Base-by-base conservation (phyloP, 2,113 vertebrate genomes). In the Anguilla rostrata region DNA sequence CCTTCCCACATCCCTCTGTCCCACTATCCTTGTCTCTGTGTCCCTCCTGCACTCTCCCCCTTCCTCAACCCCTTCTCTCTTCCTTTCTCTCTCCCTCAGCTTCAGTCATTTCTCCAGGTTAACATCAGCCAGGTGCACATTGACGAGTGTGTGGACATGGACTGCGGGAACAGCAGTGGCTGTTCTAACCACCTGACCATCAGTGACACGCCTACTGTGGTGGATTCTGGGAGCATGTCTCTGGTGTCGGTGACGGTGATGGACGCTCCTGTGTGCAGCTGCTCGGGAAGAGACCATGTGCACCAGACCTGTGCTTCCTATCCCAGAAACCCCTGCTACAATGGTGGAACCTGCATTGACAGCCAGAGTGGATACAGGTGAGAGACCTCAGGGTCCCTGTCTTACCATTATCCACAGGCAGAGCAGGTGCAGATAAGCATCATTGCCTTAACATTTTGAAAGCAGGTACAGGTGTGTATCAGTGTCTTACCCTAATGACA, bases 351-450 rank as follows among this genome's bases (percentile, higher is more conserved):
- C 0, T 98, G 97, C 34, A 82, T 94, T 39, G 96, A 97, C 92
- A 96, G 95, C 1, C 91, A 93, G 84, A 96, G 94, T 0, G 97
- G 97, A 53, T 98, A 97, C 94, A 97, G 96, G 97, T 98, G 85
- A 93, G 96, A 11, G 9, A 75, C 18, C 1, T 34, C n/a, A 34
- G 71, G 26, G n/a, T 34, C 71, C 26, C 71, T 75, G 71, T 75
- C 71, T 11, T 75, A 29, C 26, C n/a, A 53, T 14, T 53, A 53
- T 53, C 49, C 49, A 53, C 66, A 71, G 66, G 22, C 5, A n/a
- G 22, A 26, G 66, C 20, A 71, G 66, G n/a, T 22, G 12, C 66
- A 71, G 66, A 26, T 26, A 0, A 6, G 43, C 5, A 46, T 26
- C 66, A 71, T 6, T 29, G 49, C 12, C 49, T 53, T 53, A 53